phyloP scores from a whole-genome alignment of 2,888 invertebrate species.

The Dynastes tityus region DNA sequence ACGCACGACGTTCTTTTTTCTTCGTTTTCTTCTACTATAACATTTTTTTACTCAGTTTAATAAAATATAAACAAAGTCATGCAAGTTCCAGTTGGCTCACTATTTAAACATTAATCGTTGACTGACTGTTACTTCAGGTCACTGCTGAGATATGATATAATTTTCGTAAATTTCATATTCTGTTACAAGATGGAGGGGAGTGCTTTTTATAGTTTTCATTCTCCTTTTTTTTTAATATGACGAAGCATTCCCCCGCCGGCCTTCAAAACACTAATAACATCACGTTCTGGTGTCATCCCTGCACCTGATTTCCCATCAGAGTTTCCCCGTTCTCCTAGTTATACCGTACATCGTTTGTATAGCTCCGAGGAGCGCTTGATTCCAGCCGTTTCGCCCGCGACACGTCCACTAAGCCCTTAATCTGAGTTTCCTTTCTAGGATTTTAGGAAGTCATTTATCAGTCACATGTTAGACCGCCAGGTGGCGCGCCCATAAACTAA shows the following conservation, averaged over 20 bases:
- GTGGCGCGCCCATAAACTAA: slow-evolving; percentile 67
- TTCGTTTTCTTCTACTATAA: too few species aligned
- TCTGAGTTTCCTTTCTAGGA: slow-evolving; percentile 69
- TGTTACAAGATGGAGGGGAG: not conserved
- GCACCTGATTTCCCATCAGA: slow-evolving; percentile 61
- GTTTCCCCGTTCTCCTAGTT: slow-evolving; percentile 28
- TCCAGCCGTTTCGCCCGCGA: slow-evolving; percentile 65
- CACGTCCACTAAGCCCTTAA: slow-evolving; percentile 70
- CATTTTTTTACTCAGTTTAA: too few species aligned
- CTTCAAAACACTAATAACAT: slow-evolving; percentile 65
- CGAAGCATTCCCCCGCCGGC: not conserved
- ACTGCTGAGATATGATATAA: too few species aligned
- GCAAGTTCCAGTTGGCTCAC: too few species aligned
- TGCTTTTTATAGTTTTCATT: slow-evolving; percentile 12
- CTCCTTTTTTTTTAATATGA: slow-evolving; percentile 3
- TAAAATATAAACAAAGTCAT: too few species aligned
- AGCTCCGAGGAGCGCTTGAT: slow-evolving; percentile 61
- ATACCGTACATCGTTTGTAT: slow-evolving; percentile 48
- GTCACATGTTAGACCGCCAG: slow-evolving; percentile 68
- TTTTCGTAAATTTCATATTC: not conserved
- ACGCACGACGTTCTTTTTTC: too few species aligned
- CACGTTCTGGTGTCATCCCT: slow-evolving; percentile 64
- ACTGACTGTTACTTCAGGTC: too few species aligned
- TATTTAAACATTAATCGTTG: too few species aligned
- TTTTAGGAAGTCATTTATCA: slow-evolving; percentile 72